Conservation (phyloP, 2,797 vertebrate species). For the Crotalus adamanteus region DNA sequence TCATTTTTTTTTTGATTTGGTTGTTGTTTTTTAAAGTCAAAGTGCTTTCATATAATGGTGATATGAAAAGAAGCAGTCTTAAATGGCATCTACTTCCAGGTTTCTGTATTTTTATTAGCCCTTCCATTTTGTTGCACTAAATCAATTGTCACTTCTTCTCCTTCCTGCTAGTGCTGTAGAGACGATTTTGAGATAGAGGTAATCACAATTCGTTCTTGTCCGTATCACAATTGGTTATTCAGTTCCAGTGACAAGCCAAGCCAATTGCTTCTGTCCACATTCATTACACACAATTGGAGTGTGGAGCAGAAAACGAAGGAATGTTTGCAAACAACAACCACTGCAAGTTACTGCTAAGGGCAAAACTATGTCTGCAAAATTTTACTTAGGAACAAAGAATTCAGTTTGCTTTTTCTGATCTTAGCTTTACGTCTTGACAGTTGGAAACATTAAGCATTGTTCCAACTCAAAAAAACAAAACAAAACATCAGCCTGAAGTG, state of each 20-base stretch:
- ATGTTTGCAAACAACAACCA: slow-evolving; percentile 15
- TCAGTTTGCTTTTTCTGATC: neutral
- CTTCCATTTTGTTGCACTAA: slow-evolving; percentile 16
- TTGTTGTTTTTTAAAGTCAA: neutral
- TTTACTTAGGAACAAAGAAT: neutral
- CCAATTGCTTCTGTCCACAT: slow-evolving; percentile 36
- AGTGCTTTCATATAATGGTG: neutral
- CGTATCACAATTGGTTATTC: slow-evolving; percentile 32
- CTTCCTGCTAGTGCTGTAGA: slow-evolving; percentile 9
- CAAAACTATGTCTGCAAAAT: neutral
- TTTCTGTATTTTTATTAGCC: neutral
- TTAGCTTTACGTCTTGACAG: neutral
- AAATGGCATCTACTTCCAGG: neutral
- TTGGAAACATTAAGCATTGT: neutral
- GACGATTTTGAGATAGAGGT: slow-evolving; percentile 8
- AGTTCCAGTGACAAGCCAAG: slow-evolving; percentile 31
- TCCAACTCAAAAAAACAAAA: too few species aligned
- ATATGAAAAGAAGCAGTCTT: slow-evolving; percentile 4
- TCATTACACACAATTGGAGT: slow-evolving; percentile 26
- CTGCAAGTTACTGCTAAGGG: neutral
- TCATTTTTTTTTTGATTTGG: neutral
- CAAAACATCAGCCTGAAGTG: neutral
- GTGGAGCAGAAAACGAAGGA: slow-evolving; percentile 15
- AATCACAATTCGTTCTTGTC: slow-evolving; percentile 32
- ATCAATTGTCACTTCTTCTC: slow-evolving; percentile 23